phyloP scores from a whole-genome alignment of 2,797 vertebrate genomes.

The Schizopygopsis malacanthus region DNA sequence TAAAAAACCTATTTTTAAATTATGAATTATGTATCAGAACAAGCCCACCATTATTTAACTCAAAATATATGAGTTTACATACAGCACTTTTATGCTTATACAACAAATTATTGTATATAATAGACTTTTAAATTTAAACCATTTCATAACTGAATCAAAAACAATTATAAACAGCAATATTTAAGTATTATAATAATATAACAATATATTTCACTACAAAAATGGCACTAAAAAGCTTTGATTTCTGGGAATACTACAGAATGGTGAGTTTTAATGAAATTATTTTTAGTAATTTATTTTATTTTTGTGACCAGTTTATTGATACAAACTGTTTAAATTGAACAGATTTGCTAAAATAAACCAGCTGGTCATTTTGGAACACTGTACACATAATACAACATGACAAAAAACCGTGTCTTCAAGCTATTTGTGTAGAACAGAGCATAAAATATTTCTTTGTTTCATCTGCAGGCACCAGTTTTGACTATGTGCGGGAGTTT shows the following conservation, averaged over 20 bases:
- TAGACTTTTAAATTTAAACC: neutral
- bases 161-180: neutral
- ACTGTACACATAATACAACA: neutral
- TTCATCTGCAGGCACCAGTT: constrained; percentile 83
- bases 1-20: neutral
- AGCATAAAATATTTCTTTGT: neutral
- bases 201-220: neutral
- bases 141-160: neutral
- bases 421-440: neutral
- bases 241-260: constrained; percentile 1
- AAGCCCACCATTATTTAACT: neutral
- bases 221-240: neutral
- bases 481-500: constrained; percentile 96
- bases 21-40: neutral
- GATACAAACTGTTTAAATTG: neutral
- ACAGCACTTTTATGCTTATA: neutral
- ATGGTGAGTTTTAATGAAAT: neutral
- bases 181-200: neutral
- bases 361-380: neutral
- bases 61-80: neutral
- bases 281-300: no score
- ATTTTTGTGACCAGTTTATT: neutral
- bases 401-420: neutral
- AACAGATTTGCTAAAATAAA: neutral
- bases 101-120: neutral